phyloP scores from a whole-genome alignment of 2,888 invertebrate genomes.

The Sphaerophoria rueppellii region DNA sequence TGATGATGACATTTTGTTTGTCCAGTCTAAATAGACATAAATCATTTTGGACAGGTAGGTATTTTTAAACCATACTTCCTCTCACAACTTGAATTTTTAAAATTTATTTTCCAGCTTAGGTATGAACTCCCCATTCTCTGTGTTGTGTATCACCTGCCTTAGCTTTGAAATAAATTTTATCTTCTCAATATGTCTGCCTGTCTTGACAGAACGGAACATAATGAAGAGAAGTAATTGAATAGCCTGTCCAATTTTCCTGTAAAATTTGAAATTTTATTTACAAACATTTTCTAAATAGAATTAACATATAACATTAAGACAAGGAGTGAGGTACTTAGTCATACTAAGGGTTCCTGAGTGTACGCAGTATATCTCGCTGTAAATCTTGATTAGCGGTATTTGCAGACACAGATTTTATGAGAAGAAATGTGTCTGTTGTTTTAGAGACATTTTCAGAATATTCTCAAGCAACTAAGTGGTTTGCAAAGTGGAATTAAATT shows the following conservation, averaged over 20 bases:
- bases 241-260: constrained; percentile 12
- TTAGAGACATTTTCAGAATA: too few relatives aligned
- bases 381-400: too few relatives aligned
- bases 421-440: too few relatives aligned
- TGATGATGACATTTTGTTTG: constrained; percentile 30
- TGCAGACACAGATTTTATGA: too few relatives aligned
- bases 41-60: constrained; percentile 22
- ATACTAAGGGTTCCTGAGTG: too few relatives aligned
- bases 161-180: not conserved
- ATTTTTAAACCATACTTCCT: constrained; percentile 1
- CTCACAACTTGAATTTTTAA: not conserved
- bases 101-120: not conserved
- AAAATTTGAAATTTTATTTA: not conserved
- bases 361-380: too few relatives aligned
- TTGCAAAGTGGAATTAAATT: too few relatives aligned
- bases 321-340: too few relatives aligned
- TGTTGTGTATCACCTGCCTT: not conserved
- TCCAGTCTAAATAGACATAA: constrained; percentile 17
- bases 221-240: constrained; percentile 20
- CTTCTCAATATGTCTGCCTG: not conserved
- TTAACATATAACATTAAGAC: not conserved
- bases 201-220: constrained; percentile 10
- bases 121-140: not conserved
- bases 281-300: not conserved
- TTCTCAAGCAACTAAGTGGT: too few relatives aligned